Percentiles rank a stretch among this genome's conserved stretches.
These are phyloP conservation scores for Collichthys lucidus DNA, from an alignment of 2,113 vertebrate species.

Conservation along the genomic window DNA sequence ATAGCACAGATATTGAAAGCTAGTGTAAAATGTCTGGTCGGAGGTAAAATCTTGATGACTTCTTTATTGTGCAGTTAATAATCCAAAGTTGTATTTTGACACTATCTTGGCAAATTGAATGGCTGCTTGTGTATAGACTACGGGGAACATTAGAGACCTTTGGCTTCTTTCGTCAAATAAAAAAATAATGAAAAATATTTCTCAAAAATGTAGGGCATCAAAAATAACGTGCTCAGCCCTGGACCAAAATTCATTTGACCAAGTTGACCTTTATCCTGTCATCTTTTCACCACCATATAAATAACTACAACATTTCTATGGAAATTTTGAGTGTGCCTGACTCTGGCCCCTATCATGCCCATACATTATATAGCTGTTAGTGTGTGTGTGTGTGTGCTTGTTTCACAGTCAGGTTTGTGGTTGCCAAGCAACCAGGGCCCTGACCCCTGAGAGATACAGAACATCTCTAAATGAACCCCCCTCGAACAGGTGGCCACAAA, in stretches of 20 bases:
- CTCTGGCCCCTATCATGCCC: too few relatives aligned
- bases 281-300: slow-evolving; percentile 16
- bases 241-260: background rate
- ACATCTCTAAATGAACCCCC: too few relatives aligned
- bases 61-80: background rate
- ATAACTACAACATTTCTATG: background rate
- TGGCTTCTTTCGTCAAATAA: background rate
- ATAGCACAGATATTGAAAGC: background rate
- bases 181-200: background rate
- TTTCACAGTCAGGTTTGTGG: too few relatives aligned
- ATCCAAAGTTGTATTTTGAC: background rate
- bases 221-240: background rate
- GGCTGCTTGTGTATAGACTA: background rate
- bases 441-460: too few relatives aligned
- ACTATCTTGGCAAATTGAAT: background rate
- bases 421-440: too few relatives aligned
- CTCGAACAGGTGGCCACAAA: too few relatives aligned
- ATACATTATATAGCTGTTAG: too few relatives aligned
- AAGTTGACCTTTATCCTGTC: background rate
- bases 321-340: too few relatives aligned
- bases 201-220: background rate
- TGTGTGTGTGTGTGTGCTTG: too few relatives aligned
- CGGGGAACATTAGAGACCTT: background rate
- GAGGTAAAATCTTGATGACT: background rate
- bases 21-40: background rate